Percentiles rank a stretch among this genome's conserved stretches.
Evolutionary conservation across 2,888 invertebrate genomes (phyloP).

Genomic region (Tolmerus cingulatus): DNA sequence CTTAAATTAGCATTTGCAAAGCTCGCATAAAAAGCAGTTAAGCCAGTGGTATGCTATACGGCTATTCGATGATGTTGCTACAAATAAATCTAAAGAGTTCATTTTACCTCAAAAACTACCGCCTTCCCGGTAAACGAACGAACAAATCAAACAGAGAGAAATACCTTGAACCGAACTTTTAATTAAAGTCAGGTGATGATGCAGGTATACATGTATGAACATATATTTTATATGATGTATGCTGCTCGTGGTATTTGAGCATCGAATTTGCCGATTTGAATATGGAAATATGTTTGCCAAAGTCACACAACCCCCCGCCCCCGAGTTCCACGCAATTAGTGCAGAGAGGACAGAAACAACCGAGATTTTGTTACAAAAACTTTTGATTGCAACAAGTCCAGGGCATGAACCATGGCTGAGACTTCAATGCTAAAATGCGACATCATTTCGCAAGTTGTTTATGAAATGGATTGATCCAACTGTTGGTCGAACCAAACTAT

Average conservation of each 20-base stretch:
- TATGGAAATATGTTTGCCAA: neutral
- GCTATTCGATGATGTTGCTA: neutral
- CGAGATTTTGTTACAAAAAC: neutral
- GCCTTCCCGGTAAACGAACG: neutral
- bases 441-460: conserved; percentile 12
- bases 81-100: neutral
- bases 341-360: neutral
- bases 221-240: neutral
- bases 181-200: neutral
- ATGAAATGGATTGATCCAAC: conserved; percentile 8
- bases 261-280: neutral
- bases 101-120: neutral
- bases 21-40: neutral
- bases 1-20: neutral
- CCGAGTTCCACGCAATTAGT: neutral
- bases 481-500: neutral
- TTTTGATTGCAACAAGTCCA: neutral
- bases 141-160: neutral
- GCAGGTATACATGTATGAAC: neutral
- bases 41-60: neutral
- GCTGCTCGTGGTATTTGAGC: neutral
- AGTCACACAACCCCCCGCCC: neutral
- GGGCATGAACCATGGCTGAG: neutral
- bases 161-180: neutral
- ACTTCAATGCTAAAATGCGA: conserved; percentile 11